phyloP scores from a whole-genome alignment of 2,888 invertebrate species.

The Pseudococcus jackbeardsleyi region DNA sequence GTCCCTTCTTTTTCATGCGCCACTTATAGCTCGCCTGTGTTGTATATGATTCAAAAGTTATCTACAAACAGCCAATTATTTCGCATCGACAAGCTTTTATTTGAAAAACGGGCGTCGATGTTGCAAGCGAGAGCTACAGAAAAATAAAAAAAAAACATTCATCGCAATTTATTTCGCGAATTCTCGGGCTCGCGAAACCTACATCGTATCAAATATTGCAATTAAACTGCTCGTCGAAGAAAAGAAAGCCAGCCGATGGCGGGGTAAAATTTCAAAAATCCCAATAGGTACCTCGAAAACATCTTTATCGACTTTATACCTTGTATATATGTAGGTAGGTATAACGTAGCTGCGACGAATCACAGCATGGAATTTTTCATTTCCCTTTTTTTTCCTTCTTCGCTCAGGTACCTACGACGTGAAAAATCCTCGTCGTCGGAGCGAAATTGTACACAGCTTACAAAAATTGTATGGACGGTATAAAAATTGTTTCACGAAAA shows the following conservation, averaged over 20 bases:
- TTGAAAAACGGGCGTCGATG: conserved; percentile 34
- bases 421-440: conserved; percentile 19
- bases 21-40: conserved; percentile 15
- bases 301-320: conserved; percentile 36
- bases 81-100: conserved; percentile 59
- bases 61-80: conserved; percentile 63
- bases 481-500: conserved; percentile 55
- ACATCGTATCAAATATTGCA: conserved; percentile 39
- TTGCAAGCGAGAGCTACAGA: background rate
- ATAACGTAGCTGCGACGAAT: conserved; percentile 12
- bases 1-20: conserved; percentile 41
- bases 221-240: conserved; percentile 9
- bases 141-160: background rate
- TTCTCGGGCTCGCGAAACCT: background rate
- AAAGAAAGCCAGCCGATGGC: background rate
- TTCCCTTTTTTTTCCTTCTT: background rate
- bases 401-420: background rate
- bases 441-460: conserved; percentile 44
- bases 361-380: conserved; percentile 50
- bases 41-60: conserved; percentile 46
- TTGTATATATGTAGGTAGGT: background rate
- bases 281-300: background rate
- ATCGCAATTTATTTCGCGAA: conserved; percentile 12
- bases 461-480: conserved; percentile 32
- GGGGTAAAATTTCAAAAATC: conserved; percentile 14